A percentile compares a stretch with the other conserved stretches of the same genome.
These are phyloP conservation scores for Cettia cetti DNA, from an alignment of 2,113 vertebrate species.

Conservation along the genomic window DNA sequence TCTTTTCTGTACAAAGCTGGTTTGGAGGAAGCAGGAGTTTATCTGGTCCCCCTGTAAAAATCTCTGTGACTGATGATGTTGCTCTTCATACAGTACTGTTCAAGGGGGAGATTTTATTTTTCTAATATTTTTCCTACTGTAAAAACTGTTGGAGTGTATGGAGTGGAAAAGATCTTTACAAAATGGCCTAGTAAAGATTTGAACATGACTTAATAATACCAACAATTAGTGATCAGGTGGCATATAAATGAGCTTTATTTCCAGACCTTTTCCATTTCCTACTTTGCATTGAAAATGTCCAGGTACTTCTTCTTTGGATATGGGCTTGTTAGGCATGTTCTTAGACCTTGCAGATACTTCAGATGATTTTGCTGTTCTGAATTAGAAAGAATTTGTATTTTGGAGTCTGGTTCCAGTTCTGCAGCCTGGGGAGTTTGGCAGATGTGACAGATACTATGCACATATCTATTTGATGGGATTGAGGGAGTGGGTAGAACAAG, in stretches of 20 bases:
- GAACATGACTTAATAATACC: neutral
- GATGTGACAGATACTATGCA: neutral
- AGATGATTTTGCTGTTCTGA: neutral
- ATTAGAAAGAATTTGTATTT: neutral
- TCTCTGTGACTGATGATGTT: neutral
- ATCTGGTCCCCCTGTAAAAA: neutral
- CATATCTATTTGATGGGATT: neutral
- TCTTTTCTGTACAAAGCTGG: conserved; percentile 30
- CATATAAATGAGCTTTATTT: neutral
- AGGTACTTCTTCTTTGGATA: neutral
- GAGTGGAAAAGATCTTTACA: neutral
- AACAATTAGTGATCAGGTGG: neutral
- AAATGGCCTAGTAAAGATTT: neutral
- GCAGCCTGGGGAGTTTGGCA: neutral
- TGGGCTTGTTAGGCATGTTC: neutral
- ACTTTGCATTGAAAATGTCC: neutral
- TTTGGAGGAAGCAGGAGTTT: conserved; percentile 33
- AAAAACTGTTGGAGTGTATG: neutral
- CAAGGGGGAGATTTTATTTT: conserved; percentile 74
- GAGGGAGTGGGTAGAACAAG: neutral
- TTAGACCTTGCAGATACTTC: neutral
- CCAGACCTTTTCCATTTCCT: neutral
- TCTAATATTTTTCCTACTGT: conserved; percentile 60
- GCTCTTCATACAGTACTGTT: conserved; percentile 42
- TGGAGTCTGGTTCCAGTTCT: neutral